Conservation (phyloP, 2,113 vertebrate species). For the Labeo catla region DNA sequence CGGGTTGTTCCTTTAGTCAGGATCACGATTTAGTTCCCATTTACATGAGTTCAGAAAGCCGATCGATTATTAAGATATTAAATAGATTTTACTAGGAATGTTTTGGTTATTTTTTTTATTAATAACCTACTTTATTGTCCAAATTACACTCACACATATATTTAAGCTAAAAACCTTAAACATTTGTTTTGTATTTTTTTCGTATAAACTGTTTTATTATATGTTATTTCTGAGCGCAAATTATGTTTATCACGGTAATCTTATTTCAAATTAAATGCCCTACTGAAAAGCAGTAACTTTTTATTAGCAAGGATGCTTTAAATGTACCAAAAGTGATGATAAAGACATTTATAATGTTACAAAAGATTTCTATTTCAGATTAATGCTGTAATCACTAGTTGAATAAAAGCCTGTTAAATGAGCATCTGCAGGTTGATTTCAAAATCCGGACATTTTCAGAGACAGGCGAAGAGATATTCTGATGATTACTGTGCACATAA, state of each 20-base stretch:
- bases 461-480: no score
- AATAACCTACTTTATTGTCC: background rate
- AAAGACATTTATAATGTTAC: no score
- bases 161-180: background rate
- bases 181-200: background rate
- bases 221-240: background rate
- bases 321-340: no score
- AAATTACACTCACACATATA: background rate
- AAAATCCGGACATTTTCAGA: no score
- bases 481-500: no score
- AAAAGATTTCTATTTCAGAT: no score
- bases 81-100: background rate
- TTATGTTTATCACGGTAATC: background rate
- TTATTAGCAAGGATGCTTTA: no score
- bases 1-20: constrained; percentile 31
- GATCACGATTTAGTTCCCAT: background rate
- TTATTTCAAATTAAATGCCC: background rate
- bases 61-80: background rate
- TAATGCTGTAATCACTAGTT: no score
- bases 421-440: no score
- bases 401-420: no score
- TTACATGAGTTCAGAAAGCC: background rate
- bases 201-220: background rate
- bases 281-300: no score
- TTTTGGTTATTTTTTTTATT: background rate